Conservation (phyloP, 2,888 invertebrate species). For the Oasisia sp. region DNA sequence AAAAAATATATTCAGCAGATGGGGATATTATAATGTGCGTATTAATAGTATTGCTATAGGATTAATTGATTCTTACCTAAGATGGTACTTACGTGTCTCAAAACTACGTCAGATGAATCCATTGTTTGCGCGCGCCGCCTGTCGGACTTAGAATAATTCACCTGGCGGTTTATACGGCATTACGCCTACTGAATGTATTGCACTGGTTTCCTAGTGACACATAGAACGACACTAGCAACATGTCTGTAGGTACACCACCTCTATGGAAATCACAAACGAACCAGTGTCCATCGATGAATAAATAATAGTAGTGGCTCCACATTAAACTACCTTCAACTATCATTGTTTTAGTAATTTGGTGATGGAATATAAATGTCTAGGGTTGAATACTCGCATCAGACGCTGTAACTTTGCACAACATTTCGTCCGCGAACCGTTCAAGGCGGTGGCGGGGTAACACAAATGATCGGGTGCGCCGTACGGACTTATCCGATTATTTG, state of each 20-base stretch:
- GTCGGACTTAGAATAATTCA: background rate
- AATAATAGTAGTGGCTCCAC: background rate
- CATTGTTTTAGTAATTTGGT: background rate
- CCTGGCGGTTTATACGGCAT: background rate
- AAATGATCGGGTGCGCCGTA: too few relatives aligned
- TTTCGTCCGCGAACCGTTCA: too few relatives aligned
- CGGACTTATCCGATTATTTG: too few relatives aligned
- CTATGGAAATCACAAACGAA: background rate
- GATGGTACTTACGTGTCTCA: background rate
- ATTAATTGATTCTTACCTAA: background rate
- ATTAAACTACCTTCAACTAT: background rate
- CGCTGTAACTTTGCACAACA: too few relatives aligned
- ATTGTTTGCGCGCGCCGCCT: background rate
- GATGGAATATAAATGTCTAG: background rate
- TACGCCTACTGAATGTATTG: background rate
- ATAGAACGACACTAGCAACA: too few relatives aligned
- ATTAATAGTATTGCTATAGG: background rate
- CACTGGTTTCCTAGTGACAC: background rate
- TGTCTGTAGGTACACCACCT: background rate
- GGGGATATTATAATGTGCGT: background rate
- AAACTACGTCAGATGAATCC: background rate
- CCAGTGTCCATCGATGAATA: background rate
- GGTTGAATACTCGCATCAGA: background rate
- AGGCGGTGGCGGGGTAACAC: too few relatives aligned
- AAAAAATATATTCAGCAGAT: background rate